Base-by-base conservation (phyloP, 2,888 invertebrate species). In the Phortica okadai region DNA sequence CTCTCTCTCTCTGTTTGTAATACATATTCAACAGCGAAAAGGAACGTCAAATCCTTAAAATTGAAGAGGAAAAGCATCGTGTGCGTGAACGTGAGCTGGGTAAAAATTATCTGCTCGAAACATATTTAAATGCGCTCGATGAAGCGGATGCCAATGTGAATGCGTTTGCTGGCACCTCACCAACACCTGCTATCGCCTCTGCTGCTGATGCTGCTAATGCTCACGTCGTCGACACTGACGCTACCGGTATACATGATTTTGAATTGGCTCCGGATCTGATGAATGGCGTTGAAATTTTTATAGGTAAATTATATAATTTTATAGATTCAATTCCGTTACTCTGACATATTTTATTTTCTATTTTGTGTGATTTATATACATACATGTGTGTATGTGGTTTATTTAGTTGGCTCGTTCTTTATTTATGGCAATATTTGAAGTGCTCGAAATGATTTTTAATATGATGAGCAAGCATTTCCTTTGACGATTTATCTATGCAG, bases 41-140 rank as follows among this genome's bases (percentile, higher is more conserved):
- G 89, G 96, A 97, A 89, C 94, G 94, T 85, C 94, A 96, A 86
- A 97, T 97, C 83, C 95, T 95, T 80, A 94, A 94, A 86, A 93
- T 96, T 83, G 96, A 96, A 92, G 95, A 95, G 87, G 95, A 95
- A 88, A 95, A 95, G 44, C 96, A 96, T 90, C 94, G 94, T 81
- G 94, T 93, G 66, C 92, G 96, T 70, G 94, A 95, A 91, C 93
- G 95, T 81, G 95, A 95, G 85, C 94, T 95, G 87, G 96, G 96
- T 21, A 95, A 95, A 79, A 96, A 96, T 91, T 96, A 96, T 89
- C 93, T 96, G 70, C 92, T 96, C 16, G 95, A 96, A 90, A 95
- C 96, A 0, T 96, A 96, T 89, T 92, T 96, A 64, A 93, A 93
- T 82, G 93, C 93, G n/a, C 84, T 93, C 44, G 91, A 93, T 50